A percentile compares a stretch with the other conserved stretches of the same genome.
These are phyloP conservation scores for Drosophila niveifrons DNA, from an alignment of 2,888 invertebrate species.

Conservation along the genomic window DNA sequence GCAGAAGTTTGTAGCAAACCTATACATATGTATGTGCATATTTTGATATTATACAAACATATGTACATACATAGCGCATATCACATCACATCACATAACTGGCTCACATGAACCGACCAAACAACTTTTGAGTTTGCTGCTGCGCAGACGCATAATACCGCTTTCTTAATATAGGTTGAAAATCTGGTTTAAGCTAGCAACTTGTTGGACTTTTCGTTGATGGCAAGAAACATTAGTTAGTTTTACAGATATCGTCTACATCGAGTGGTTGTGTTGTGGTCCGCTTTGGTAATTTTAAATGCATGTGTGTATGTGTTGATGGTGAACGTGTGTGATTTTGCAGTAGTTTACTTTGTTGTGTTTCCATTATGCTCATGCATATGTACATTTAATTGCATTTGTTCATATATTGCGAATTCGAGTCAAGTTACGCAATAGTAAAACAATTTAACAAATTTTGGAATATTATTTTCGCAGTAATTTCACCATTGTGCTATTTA, in stretches of 20 bases:
- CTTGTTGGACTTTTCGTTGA: conserved; percentile 44
- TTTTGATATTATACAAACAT: neutral
- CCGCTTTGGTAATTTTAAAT: conserved; percentile 36
- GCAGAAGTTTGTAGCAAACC: neutral
- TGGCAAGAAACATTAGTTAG: conserved; percentile 58
- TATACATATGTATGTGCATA: neutral
- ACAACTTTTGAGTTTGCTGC: conserved; percentile 43
- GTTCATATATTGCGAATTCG: neutral
- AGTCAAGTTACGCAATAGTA: neutral
- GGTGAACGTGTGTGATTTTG: conserved; percentile 12
- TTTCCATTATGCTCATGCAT: neutral
- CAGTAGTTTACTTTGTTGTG: conserved; percentile 30
- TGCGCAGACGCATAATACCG: conserved; percentile 15
- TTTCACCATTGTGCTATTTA: neutral
- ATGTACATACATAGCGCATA: too few species aligned
- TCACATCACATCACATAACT: conserved; percentile 12
- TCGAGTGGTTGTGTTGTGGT: conserved; percentile 39
- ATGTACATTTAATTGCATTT: neutral
- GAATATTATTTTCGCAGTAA: neutral
- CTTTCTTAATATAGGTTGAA: conserved; percentile 9
- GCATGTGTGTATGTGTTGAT: conserved; percentile 26
- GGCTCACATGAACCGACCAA: conserved; percentile 61
- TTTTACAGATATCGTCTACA: conserved; percentile 65
- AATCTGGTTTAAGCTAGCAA: conserved; percentile 36
- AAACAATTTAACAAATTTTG: neutral